phyloP scores from a whole-genome alignment of 2,888 invertebrate species.

The Physocephala rufipes region DNA sequence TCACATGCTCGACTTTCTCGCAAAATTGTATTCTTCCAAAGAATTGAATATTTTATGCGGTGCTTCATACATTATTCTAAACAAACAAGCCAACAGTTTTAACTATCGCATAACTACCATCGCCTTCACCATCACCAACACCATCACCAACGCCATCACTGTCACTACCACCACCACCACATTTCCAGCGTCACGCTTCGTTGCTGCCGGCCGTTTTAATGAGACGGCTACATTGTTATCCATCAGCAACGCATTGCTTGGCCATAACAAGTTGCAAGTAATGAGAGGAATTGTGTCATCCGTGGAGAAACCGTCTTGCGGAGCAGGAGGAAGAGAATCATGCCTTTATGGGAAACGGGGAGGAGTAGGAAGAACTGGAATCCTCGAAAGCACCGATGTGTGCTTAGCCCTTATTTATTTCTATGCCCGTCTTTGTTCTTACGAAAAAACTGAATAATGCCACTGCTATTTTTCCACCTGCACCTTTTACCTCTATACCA shows the following conservation, averaged over 20 bases:
- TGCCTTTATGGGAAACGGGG: not conserved
- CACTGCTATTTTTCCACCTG: not conserved
- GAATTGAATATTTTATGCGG: not conserved
- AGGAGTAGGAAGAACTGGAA: not conserved
- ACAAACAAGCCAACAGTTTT: conserved; percentile 5
- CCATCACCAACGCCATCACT: not conserved
- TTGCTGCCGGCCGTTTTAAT: not conserved
- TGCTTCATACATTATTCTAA: not conserved
- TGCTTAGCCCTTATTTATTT: not conserved
- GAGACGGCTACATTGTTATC: not conserved
- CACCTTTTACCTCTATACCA: not conserved
- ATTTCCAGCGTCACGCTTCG: not conserved
- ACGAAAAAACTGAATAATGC: no score
- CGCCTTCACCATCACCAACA: not conserved
- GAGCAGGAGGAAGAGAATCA: no score
- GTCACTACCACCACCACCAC: not conserved
- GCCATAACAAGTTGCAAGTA: not conserved
- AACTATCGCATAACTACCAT: no score
- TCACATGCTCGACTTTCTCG: not conserved
- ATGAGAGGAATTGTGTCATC: not conserved
- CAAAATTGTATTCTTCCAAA: not conserved
- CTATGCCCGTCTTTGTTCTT: no score
- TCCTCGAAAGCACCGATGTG: not conserved
- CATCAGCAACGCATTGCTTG: not conserved
- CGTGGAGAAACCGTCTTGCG: no score